phyloP scores from a whole-genome alignment of 2,113 vertebrate species.

The Terrapene triunguis region DNA sequence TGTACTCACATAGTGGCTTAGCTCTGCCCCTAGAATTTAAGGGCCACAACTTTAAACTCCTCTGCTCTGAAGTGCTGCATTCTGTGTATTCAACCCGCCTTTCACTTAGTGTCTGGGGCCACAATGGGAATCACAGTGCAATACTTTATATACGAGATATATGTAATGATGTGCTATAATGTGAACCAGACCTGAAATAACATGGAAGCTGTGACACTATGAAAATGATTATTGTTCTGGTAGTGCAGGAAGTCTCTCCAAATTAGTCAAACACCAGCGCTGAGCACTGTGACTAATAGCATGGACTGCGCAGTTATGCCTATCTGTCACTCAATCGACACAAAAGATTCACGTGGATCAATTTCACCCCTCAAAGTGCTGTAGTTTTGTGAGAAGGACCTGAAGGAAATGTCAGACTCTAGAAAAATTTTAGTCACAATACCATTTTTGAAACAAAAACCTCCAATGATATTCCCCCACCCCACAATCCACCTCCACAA shows the following conservation, averaged over 20 bases:
- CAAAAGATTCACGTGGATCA: neutral
- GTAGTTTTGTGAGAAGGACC: neutral
- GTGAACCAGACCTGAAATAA: neutral
- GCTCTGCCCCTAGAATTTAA: neutral
- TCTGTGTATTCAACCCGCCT: neutral
- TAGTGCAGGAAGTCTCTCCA: neutral
- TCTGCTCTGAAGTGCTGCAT: neutral
- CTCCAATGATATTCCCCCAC: neutral
- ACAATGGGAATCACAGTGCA: fast-evolving
- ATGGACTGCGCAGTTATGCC: neutral
- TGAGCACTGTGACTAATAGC: neutral
- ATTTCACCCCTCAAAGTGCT: neutral
- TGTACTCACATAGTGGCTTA: fast-evolving
- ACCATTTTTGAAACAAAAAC: neutral
- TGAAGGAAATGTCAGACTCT: neutral
- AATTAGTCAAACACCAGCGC: neutral
- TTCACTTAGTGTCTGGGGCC: neutral
- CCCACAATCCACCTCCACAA: neutral
- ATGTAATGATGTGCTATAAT: fast-evolving
- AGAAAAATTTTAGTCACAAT: neutral
- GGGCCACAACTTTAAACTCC: neutral
- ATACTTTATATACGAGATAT: neutral
- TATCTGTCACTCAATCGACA: neutral
- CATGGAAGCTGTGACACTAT: neutral
- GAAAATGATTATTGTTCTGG: neutral